Base-by-base conservation (phyloP, 1,140 invertebrate species). In the Daktulosphaira vitifoliae region DNA sequence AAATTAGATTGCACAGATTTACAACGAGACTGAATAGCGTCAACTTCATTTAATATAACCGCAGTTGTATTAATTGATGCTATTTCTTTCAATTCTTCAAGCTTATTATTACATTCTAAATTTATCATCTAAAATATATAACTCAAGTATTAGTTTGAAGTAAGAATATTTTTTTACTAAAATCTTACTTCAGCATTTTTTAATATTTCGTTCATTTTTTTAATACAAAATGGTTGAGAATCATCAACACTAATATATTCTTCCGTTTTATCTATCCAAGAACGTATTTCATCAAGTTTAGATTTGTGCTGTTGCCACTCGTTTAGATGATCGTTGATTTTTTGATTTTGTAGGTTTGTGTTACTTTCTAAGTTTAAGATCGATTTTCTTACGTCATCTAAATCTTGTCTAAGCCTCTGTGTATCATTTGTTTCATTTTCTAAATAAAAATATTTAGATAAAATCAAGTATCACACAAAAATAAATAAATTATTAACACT, bases 241-340 rank as follows among this genome's bases (percentile, higher is more conserved):
- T 77, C 74, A 52, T 84, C 83, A 67, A 81, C 81, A 59, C 84
- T 81, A 29, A 87, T 78, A 74, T 86, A 86, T 11, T 84, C 77
- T 78, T 95, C 90, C 22, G 87, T 88, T 72, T 90, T 80, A 72
- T 92, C 87, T 64, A 96, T 81, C 86, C 91, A 93, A 2, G 90
- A 90, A 73, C 88, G 87, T 25, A 96, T 80, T 74, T 89, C 82
- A 62, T 87, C 80, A 25, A 89, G 78, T 68, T 82, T 81, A 42
- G 81, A 78, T 76, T 93, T 87, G 74, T 93, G 90, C 71, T 86
- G 80, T 65, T 82, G 79, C 2, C 70, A 46, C 1, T 82, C 78
- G 70, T 84, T 82, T 25, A 83, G 82, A 71, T 90, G 84, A 66
- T 83, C 81, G 70, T 84, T 82, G 44, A 87, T 83, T 48, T 81